Evolutionary conservation across 2,888 invertebrate genomes (phyloP), one percentile per base, ranked within the genome.

Genomic region (Ichneumoninae sp.): DNA sequence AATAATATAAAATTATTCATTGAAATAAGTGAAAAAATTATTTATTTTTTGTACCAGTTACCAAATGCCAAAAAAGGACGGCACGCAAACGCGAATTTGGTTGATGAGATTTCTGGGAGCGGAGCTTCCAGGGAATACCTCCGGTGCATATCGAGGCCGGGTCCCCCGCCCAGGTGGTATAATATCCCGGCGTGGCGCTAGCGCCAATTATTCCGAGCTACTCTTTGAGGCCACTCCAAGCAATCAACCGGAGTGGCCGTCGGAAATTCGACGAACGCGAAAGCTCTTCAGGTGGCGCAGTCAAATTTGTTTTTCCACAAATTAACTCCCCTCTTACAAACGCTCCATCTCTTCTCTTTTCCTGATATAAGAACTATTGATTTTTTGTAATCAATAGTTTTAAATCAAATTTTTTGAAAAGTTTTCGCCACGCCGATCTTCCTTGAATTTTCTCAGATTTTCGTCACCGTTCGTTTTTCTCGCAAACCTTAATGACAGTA

Each of bases 51-150:
- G 47, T 52, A 74, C 16, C 52, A 47, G n/a, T 19, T 3, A 65
- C 30, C 65, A 36, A 66, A 79, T 54, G 26, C 22, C 36, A 68
- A 68, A 69, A 57, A 62, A n/a, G 7, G n/a, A 30, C 30, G 30
- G 66, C 70, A 52, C 19, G 65, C 44, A 72, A 72, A 69, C 69
- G 82, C 78, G 80, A 83, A 83, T 83, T 82, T 86, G 77, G 75
- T 81, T 84, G 82, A 87, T 83, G 83, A 80, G 81, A 87, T 83
- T 87, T 52, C 72, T 74, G 47, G 65, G 16, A 74, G 62, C 30
- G 68, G 62, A 72, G 47, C 52, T 68, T 60, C 47, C 57, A 22
- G 26, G 54, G 40, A 72, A 74, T 74, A 40, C 65, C 69, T 52
- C 36, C 52, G 65, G 50, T 54, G 69, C 44, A 78, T 72, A 50